Evolutionary conservation across 2,888 invertebrate species (phyloP).

Genomic region (Dasypolia templi): DNA sequence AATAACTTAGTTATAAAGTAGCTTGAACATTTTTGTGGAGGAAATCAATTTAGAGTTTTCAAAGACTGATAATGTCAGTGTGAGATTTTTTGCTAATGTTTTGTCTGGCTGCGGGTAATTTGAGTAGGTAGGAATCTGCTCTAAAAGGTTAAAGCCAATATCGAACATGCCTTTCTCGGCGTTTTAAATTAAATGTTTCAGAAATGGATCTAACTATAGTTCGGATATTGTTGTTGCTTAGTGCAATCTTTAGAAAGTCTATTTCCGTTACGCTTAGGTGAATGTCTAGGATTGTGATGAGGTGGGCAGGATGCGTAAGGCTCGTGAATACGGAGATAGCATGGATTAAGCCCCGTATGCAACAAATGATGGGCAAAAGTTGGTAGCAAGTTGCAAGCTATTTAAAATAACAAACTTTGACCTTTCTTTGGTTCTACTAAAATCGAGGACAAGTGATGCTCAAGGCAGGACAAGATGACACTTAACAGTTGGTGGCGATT

Average conservation of each 20-base stretch:
- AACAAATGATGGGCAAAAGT: background rate
- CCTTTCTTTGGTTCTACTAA: background rate
- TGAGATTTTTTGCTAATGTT: background rate
- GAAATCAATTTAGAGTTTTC: background rate
- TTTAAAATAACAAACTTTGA: background rate
- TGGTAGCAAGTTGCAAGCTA: background rate
- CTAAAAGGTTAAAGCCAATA: background rate
- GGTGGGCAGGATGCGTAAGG: background rate
- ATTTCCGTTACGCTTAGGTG: constrained; percentile 13
- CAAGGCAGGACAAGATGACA: background rate
- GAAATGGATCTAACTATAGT: constrained; percentile 17
- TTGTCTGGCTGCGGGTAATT: background rate
- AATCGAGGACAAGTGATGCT: background rate
- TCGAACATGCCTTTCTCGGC: background rate
- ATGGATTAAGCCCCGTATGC: background rate
- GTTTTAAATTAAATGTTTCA: constrained; percentile 10
- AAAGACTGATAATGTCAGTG: too few species aligned
- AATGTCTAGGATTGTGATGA: background rate
- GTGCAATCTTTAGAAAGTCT: constrained; percentile 5
- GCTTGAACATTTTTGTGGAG: background rate
- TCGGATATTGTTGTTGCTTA: constrained; percentile 12
- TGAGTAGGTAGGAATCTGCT: background rate
- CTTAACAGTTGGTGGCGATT: background rate
- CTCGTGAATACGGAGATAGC: background rate
- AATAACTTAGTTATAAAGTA: background rate